A percentile compares a stretch with the other conserved stretches of the same genome.
Evolutionary conservation across 1,140 invertebrate genomes (phyloP).

Genomic region (Penaeus indicus): DNA sequence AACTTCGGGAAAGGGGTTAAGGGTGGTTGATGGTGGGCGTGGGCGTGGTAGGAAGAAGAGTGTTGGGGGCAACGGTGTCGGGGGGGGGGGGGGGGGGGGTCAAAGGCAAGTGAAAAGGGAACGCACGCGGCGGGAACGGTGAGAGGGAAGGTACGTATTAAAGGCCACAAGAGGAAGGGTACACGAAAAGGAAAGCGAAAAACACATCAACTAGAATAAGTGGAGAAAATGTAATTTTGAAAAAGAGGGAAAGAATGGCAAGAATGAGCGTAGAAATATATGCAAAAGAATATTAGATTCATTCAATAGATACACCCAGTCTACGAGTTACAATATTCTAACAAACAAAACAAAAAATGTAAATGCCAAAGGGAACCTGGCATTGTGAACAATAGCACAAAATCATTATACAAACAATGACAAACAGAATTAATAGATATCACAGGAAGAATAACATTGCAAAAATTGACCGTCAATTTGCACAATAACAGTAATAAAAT

Average conservation of each 20-base stretch:
- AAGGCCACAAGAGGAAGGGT: background rate
- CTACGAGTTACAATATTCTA: too few relatives aligned
- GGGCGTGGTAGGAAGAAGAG: background rate
- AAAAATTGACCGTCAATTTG: too few relatives aligned
- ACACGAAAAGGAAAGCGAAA: background rate
- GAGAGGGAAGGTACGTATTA: background rate
- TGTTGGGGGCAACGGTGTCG: background rate
- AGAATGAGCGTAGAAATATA: background rate
- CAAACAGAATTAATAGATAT: too few relatives aligned
- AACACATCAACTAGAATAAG: constrained; percentile 20
- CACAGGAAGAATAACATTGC: too few relatives aligned
- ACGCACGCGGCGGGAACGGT: background rate
- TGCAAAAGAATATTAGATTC: too few relatives aligned
- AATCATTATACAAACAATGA: too few relatives aligned
- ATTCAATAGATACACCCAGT: too few relatives aligned
- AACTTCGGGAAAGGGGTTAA: background rate
- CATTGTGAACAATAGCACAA: too few relatives aligned
- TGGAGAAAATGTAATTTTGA: too few relatives aligned
- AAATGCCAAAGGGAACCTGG: too few relatives aligned
- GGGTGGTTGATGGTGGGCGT: background rate
- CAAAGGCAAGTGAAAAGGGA: background rate
- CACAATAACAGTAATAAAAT: too few relatives aligned
- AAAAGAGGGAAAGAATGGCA: background rate
- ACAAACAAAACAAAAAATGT: too few relatives aligned
- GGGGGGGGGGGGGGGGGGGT: background rate